A percentile compares a stretch with the other conserved stretches of the same genome.
These are phyloP conservation scores for Leptinotarsa haldemani DNA, from an alignment of 2,888 invertebrate genomes.

Conservation along the genomic window DNA sequence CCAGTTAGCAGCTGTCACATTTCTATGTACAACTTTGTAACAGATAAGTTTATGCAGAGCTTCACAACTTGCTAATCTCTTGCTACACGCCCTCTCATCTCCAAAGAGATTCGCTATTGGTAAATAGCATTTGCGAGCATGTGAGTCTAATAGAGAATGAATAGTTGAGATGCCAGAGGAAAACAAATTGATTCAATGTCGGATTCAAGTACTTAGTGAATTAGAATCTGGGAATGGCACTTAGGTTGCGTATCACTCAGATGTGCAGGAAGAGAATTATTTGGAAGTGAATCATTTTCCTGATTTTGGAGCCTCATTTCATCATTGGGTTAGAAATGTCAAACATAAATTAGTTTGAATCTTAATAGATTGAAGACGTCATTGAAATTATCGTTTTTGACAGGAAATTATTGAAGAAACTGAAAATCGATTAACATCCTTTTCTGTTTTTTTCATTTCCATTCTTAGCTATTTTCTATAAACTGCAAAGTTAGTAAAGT, in stretches of 20 bases:
- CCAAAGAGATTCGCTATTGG: conserved; percentile 20
- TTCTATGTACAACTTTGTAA: conserved; percentile 6
- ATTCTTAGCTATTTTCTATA: no score
- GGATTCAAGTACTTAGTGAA: conserved; percentile 15
- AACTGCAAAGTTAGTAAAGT: no score
- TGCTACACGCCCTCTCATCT: neutral
- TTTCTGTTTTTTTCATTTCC: no score
- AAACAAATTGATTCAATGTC: conserved; percentile 19
- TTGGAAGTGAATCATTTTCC: neutral
- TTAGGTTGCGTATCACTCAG: neutral
- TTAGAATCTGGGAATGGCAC: conserved; percentile 9
- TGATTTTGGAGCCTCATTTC: neutral
- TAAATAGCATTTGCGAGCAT: conserved; percentile 22
- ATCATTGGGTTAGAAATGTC: neutral
- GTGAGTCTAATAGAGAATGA: conserved; percentile 14
- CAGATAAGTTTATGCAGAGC: neutral
- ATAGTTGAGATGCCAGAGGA: conserved; percentile 10
- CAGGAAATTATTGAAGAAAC: no score
- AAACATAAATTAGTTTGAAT: neutral
- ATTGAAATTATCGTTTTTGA: no score
- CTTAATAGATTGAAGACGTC: no score
- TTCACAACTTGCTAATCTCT: conserved; percentile 20
- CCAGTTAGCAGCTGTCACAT: conserved; percentile 7
- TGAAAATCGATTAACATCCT: no score
- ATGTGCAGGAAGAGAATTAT: conserved; percentile 4